Conservation (phyloP, 2,113 vertebrate species). For the pig (Sus scrofa) region DNA sequence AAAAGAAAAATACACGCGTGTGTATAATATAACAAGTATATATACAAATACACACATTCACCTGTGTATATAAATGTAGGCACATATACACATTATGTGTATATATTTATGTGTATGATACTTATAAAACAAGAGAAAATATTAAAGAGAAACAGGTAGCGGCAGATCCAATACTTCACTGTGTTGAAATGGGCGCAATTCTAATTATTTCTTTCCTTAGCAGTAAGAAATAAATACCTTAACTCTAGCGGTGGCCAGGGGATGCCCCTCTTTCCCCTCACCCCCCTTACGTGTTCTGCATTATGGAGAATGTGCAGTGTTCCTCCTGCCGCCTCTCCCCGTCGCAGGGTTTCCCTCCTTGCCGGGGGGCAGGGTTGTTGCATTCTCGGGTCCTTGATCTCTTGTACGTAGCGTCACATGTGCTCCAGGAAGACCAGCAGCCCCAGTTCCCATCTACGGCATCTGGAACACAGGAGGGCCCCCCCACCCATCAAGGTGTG, state of each 20-base stretch:
- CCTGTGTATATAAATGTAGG: neutral
- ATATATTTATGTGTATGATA: neutral
- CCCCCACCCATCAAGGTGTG: fast-evolving
- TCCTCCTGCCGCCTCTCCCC: slow-evolving; percentile 88
- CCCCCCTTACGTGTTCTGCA: slow-evolving; percentile 87
- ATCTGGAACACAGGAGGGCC: slow-evolving; percentile 84
- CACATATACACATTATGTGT: too few species aligned
- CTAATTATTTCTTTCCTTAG: neutral
- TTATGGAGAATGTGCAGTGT: slow-evolving; percentile 91
- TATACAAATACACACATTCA: too few species aligned
- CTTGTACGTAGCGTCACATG: slow-evolving; percentile 88
- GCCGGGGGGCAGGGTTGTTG: slow-evolving; percentile 90
- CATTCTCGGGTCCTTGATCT: slow-evolving; percentile 90
- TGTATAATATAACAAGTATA: neutral
- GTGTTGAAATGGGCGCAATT: neutral
- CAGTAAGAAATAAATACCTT: neutral
- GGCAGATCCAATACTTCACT: neutral
- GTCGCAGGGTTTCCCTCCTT: slow-evolving; percentile 89
- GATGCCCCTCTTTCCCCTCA: neutral
- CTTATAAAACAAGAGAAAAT: neutral
- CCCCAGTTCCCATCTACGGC: slow-evolving; percentile 93
- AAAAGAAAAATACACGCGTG: neutral
- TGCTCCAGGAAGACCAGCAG: slow-evolving; percentile 95
- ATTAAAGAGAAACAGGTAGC: neutral
- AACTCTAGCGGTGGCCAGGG: neutral